Percentiles rank a stretch among this genome's conserved stretches.
These are phyloP conservation scores for Euclidia mi DNA, from an alignment of 2,888 invertebrate species.

Conservation along the genomic window DNA sequence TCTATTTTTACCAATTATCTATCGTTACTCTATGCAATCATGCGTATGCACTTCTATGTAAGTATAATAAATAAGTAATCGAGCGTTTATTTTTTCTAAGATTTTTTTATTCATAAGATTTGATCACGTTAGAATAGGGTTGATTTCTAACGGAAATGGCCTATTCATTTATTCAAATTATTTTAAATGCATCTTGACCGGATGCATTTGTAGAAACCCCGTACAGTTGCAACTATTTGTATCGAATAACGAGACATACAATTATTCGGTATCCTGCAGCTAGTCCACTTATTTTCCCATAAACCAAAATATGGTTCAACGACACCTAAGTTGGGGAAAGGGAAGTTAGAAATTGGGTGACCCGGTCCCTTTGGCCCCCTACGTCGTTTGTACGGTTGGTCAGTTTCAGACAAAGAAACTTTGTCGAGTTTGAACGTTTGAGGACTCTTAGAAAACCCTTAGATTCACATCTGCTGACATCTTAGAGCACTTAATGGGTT, in stretches of 20 bases:
- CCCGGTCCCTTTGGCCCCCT: slow-evolving; percentile 82
- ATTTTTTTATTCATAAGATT: not conserved
- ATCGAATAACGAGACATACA: slow-evolving; percentile 61
- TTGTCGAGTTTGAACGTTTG: slow-evolving; percentile 71
- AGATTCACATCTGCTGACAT: slow-evolving; percentile 74
- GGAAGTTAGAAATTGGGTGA: slow-evolving; percentile 85
- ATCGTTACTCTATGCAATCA: not conserved
- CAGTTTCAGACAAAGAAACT: slow-evolving; percentile 85
- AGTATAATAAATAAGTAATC: too few relatives aligned
- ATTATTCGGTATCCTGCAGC: slow-evolving; percentile 77
- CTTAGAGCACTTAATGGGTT: slow-evolving; percentile 40
- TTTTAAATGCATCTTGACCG: slow-evolving; percentile 66
- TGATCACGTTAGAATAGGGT: slow-evolving; percentile 27
- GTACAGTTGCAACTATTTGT: slow-evolving; percentile 72
- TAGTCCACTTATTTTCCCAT: slow-evolving; percentile 81
- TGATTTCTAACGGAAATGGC: slow-evolving; percentile 42
- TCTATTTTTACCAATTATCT: not conserved
- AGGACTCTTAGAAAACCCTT: slow-evolving; percentile 70
- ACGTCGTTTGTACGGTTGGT: slow-evolving; percentile 81
- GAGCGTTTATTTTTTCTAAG: too few relatives aligned
- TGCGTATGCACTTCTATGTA: not conserved
- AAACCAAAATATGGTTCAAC: slow-evolving; percentile 83
- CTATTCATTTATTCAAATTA: slow-evolving; percentile 26
- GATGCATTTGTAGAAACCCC: slow-evolving; percentile 56
- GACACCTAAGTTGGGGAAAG: slow-evolving; percentile 85